Percentiles rank a stretch among this genome's conserved stretches.
phyloP scores from a whole-genome alignment of 2,797 vertebrate species.

The Fratercula arctica region DNA sequence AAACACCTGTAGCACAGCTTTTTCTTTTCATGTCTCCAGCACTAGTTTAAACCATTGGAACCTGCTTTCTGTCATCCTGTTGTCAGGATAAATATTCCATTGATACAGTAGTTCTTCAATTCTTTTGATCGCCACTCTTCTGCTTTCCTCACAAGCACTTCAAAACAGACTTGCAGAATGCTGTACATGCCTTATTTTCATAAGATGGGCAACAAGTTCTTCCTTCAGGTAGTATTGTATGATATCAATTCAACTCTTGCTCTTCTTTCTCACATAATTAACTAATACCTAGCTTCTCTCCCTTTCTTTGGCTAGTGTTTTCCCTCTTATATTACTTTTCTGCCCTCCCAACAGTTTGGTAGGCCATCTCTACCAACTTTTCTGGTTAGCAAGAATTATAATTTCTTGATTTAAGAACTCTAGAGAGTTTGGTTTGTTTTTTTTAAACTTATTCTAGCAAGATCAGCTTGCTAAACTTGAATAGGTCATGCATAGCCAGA shows the following conservation, averaged over 20 bases:
- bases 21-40: neutral
- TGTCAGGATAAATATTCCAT: neutral
- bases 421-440: neutral
- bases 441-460: neutral
- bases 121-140: neutral
- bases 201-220: neutral
- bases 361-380: neutral
- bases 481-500: neutral
- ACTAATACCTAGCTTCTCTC: neutral
- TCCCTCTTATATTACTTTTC: neutral
- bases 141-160: neutral
- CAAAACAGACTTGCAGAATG: neutral
- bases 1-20: neutral
- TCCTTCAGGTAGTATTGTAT: neutral
- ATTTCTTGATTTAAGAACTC: neutral
- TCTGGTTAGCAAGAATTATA: neutral
- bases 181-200: neutral
- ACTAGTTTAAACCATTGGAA: neutral
- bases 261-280: neutral
- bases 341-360: neutral
- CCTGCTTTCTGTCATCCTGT: neutral
- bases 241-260: neutral
- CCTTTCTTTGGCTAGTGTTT: neutral
- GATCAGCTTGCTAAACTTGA: neutral
- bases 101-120: neutral